A percentile compares a stretch with the other conserved stretches of the same genome.
These are phyloP conservation scores for Cynodonichthys magdalenae DNA, from an alignment of 2,797 vertebrate species.

Conservation along the genomic window DNA sequence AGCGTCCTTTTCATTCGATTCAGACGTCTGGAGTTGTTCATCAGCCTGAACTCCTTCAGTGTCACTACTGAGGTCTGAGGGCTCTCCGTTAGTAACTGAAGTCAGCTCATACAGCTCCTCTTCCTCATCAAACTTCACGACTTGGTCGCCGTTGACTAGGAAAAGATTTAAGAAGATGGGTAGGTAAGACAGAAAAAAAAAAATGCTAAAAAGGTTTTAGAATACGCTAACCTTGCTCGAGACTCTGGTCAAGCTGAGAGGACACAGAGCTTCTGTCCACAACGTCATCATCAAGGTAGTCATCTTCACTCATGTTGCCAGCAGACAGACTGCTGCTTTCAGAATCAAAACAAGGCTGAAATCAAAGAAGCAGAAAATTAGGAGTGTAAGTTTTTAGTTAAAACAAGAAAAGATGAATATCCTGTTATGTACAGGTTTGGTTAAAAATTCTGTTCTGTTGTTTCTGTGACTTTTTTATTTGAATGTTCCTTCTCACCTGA, in stretches of 20 bases:
- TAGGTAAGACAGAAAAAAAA: neutral
- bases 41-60: constrained; percentile 40
- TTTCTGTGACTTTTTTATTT: neutral
- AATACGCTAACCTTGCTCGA: constrained; percentile 54
- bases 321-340: constrained; percentile 70
- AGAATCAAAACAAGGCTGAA: constrained; percentile 65
- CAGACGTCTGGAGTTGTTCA: constrained; percentile 37
- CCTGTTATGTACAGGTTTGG: too few species aligned
- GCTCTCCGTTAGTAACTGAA: constrained; percentile 38
- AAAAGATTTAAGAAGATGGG: neutral
- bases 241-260: constrained; percentile 41
- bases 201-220: neutral
- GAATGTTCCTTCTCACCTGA: constrained; percentile 53
- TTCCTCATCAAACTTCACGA: constrained; percentile 40
- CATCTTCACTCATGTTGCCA: constrained; percentile 64
- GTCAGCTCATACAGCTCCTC: constrained; percentile 76
- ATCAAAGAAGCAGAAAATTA: neutral
- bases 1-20: constrained; percentile 25
- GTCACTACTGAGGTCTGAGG: constrained; percentile 39
- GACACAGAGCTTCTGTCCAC: constrained; percentile 55
- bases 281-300: constrained; percentile 55
- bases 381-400: neutral
- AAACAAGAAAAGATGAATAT: neutral
- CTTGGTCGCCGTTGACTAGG: constrained; percentile 33
- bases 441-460: too few species aligned